These are phyloP conservation scores for Casuarius casuarius DNA, from an alignment of 2,113 vertebrate species.

Conservation along the genomic window DNA sequence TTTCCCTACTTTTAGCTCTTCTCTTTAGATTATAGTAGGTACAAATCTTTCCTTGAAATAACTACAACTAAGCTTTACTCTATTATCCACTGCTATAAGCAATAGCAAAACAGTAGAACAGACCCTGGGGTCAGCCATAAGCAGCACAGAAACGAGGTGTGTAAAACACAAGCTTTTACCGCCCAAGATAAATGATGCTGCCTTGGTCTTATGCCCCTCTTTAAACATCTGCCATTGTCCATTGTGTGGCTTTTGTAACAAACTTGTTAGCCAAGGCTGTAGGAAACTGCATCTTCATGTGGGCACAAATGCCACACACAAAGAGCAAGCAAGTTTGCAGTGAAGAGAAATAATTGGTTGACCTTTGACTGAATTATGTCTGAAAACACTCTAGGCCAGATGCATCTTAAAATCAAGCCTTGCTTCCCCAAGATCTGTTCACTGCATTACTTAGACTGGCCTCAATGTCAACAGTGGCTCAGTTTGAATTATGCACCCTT, in stretches of 20 bases:
- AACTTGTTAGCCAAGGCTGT: neutral
- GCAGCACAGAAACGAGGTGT: neutral
- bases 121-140: no score
- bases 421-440: rapidly evolving
- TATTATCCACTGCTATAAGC: neutral
- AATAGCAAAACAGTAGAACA: neutral
- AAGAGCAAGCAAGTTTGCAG: neutral
- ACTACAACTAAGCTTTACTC: neutral
- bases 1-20: neutral
- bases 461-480: neutral
- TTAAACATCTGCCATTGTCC: no score
- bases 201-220: neutral
- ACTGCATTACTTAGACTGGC: rapidly evolving
- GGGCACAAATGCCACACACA: rapidly evolving
- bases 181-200: neutral
- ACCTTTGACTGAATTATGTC: neutral
- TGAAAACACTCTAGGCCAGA: neutral
- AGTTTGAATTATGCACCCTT: rapidly evolving
- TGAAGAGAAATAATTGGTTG: rapidly evolving
- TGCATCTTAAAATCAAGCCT: neutral
- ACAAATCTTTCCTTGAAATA: no score
- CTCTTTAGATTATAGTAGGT: neutral
- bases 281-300: rapidly evolving
- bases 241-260: neutral
- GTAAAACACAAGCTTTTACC: neutral